Conservation (phyloP, 2,888 invertebrate genomes). For the Biston stratarius region DNA sequence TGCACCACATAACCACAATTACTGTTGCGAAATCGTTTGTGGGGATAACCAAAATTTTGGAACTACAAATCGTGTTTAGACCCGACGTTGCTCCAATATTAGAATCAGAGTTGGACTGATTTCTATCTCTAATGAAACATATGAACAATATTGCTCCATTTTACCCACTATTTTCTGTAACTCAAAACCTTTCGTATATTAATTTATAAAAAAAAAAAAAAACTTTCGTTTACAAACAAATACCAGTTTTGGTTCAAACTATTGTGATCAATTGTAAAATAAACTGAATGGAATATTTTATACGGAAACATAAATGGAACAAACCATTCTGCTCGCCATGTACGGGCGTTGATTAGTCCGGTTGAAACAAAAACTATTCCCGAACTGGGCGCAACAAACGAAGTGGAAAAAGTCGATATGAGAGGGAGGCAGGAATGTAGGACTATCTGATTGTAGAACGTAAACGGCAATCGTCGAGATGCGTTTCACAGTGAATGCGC, state of each 20-base stretch:
- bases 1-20: conserved; percentile 82
- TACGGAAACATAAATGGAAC: conserved; percentile 62
- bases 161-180: background rate
- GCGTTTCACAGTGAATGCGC: conserved; percentile 77
- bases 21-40: conserved; percentile 68
- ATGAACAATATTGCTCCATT: background rate
- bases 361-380: conserved; percentile 83
- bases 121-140: conserved; percentile 16
- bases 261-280: conserved; percentile 49
- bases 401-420: conserved; percentile 85
- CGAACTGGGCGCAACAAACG: conserved; percentile 78
- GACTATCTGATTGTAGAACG: conserved; percentile 77
- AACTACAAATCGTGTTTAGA: conserved; percentile 42
- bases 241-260: conserved; percentile 44
- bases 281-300: conserved; percentile 59
- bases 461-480: conserved; percentile 79
- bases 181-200: conserved; percentile 9
- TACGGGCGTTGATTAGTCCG: conserved; percentile 82
- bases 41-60: conserved; percentile 61
- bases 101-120: conserved; percentile 29
- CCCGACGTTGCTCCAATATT: conserved; percentile 35
- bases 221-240: conserved; percentile 13
- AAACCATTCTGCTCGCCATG: conserved; percentile 65
- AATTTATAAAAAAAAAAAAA: background rate
- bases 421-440: conserved; percentile 56